phyloP scores from a whole-genome alignment of 2,113 vertebrate species.

The Tetrax tetrax region DNA sequence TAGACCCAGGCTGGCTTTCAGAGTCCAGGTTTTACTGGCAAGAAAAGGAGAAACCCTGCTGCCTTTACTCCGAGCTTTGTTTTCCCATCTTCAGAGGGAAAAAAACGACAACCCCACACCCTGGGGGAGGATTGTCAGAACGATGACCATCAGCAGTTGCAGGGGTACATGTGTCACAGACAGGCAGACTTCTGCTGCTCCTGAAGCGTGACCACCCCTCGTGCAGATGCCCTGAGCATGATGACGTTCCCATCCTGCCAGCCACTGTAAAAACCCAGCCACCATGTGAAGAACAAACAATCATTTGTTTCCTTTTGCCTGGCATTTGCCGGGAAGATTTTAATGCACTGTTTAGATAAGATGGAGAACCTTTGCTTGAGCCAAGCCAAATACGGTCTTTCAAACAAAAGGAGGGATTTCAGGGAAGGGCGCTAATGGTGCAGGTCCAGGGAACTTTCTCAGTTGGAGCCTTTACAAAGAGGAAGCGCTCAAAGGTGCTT shows the following conservation, averaged over 20 bases:
- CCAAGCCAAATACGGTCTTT: slow-evolving; percentile 2
- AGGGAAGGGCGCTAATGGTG: not conserved
- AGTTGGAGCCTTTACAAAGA: not conserved
- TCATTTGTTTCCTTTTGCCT: slow-evolving; percentile 12
- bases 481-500: not conserved
- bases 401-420: slow-evolving; percentile 4
- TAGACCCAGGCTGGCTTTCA: not conserved
- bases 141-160: not conserved
- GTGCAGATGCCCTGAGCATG: not conserved
- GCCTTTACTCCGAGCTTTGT: not conserved
- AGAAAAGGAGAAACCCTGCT: not conserved
- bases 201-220: fast-evolving
- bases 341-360: slow-evolving; percentile 27
- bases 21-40: not conserved
- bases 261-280: not conserved
- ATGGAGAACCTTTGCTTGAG: not conserved
- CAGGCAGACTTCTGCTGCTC: not conserved
- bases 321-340: slow-evolving; percentile 15
- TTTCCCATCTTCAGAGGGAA: not conserved
- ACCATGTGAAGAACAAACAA: slow-evolving; percentile 20
- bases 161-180: not conserved
- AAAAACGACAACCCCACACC: fast-evolving
- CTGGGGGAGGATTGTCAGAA: fast-evolving
- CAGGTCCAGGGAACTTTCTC: not conserved
- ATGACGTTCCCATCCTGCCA: not conserved